Percentiles rank a stretch among this genome's conserved stretches.
Conservation (phyloP, 2,888 invertebrate genomes). For the Sesia bembeciformis region DNA sequence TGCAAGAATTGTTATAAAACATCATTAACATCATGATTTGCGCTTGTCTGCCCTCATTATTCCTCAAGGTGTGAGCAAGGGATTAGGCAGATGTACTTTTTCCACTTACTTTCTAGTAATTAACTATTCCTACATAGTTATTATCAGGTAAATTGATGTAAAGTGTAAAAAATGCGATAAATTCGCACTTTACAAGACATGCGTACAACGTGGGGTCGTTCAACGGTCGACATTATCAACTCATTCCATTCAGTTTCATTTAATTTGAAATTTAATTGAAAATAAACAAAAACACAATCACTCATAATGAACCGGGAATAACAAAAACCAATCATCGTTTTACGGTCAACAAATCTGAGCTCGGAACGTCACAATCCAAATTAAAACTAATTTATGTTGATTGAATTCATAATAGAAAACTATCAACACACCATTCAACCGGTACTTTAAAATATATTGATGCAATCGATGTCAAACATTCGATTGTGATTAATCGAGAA, state of each 20-base stretch:
- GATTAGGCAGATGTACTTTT: background rate
- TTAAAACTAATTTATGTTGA: conserved; percentile 70
- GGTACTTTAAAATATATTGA: conserved; percentile 23
- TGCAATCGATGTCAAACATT: conserved; percentile 17
- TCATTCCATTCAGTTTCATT: conserved; percentile 19
- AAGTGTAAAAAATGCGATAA: background rate
- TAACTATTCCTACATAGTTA: background rate
- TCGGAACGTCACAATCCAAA: conserved; percentile 49
- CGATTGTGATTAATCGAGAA: conserved; percentile 42
- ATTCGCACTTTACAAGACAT: conserved; percentile 1
- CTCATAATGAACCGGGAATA: conserved; percentile 39
- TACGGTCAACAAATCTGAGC: conserved; percentile 35
- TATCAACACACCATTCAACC: conserved; percentile 46
- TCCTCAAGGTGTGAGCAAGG: background rate
- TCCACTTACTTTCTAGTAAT: background rate
- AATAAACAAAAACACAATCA: conserved; percentile 42
- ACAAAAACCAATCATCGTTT: conserved; percentile 40
- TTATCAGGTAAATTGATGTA: background rate
- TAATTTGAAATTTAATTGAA: conserved; percentile 27
- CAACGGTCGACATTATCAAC: background rate
- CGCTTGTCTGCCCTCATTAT: background rate
- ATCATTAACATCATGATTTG: background rate
- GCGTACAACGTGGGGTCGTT: background rate
- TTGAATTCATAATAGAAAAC: conserved; percentile 70
- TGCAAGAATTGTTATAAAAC: background rate